Evolutionary conservation across 2,888 invertebrate genomes (phyloP).

Genomic region (Allygus modestus): DNA sequence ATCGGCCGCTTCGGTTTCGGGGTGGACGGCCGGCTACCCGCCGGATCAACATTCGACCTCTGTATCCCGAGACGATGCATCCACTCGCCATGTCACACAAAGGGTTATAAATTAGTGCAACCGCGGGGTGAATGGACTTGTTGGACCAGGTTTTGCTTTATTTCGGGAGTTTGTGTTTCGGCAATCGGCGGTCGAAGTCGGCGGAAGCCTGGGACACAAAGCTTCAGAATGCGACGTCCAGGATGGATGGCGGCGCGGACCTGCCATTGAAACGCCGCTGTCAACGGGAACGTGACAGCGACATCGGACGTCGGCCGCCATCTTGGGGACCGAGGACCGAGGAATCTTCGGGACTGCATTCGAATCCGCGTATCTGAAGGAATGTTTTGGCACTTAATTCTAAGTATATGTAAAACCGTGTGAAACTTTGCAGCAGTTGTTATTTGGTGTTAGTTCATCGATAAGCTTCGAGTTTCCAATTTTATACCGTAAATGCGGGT

Average conservation of each 20-base stretch:
- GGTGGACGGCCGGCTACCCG: too few relatives aligned
- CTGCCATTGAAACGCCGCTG: conserved; percentile 28
- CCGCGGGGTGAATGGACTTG: conserved; percentile 48
- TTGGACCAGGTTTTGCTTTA: conserved; percentile 43
- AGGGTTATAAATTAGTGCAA: conserved; percentile 45
- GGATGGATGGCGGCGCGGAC: conserved; percentile 9
- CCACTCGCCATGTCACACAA: conserved; percentile 14
- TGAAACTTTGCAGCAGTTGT: too few relatives aligned
- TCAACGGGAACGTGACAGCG: conserved; percentile 5
- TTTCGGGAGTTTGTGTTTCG: conserved; percentile 35
- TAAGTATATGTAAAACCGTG: too few relatives aligned
- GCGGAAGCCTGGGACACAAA: too few relatives aligned
- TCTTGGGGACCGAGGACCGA: not conserved
- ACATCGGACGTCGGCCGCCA: conserved; percentile 9
- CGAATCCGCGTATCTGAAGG: not conserved
- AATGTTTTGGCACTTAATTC: too few relatives aligned
- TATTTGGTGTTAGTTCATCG: too few relatives aligned
- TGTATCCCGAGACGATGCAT: not conserved
- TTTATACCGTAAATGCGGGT: too few relatives aligned
- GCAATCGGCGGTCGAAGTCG: not conserved
- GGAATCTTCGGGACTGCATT: not conserved
- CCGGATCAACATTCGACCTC: not conserved
- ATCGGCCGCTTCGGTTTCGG: too few relatives aligned
- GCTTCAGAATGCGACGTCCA: conserved; percentile 6
- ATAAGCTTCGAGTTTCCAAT: too few relatives aligned